Percentiles rank a stretch among this genome's conserved stretches.
Evolutionary conservation across 2,797 vertebrate genomes (phyloP).

Genomic region (Peromyscus nudipes): DNA sequence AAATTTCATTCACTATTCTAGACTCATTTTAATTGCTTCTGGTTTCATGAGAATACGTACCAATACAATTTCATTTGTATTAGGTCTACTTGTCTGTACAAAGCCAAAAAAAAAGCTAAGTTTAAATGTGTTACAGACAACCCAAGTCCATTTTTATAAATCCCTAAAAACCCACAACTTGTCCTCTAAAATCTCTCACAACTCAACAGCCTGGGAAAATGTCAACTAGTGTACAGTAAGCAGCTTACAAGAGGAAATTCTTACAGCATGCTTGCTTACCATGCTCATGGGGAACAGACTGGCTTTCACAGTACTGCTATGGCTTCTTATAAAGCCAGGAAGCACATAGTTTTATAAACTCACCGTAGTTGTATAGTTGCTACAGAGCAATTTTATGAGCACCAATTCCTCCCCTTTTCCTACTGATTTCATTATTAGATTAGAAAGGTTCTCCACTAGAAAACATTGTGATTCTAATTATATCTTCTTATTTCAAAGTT

Average conservation of each 20-base stretch:
- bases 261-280: background rate
- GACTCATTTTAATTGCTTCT: background rate
- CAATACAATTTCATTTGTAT: background rate
- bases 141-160: background rate
- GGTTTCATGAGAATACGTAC: background rate
- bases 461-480: background rate
- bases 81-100: background rate
- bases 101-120: background rate
- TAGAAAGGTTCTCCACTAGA: background rate
- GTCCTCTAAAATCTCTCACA: background rate
- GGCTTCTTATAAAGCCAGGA: background rate
- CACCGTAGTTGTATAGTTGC: background rate
- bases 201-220: background rate
- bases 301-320: background rate
- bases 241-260: background rate
- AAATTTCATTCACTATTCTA: background rate
- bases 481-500: slow-evolving; percentile 19
- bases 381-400: background rate
- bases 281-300: background rate
- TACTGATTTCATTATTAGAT: background rate
- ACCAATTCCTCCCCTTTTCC: background rate
- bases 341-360: background rate
- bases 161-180: background rate
- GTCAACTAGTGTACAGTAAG: background rate
- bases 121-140: background rate